phyloP scores from a whole-genome alignment of 2,113 vertebrate genomes.

The Leuciscus idus region DNA sequence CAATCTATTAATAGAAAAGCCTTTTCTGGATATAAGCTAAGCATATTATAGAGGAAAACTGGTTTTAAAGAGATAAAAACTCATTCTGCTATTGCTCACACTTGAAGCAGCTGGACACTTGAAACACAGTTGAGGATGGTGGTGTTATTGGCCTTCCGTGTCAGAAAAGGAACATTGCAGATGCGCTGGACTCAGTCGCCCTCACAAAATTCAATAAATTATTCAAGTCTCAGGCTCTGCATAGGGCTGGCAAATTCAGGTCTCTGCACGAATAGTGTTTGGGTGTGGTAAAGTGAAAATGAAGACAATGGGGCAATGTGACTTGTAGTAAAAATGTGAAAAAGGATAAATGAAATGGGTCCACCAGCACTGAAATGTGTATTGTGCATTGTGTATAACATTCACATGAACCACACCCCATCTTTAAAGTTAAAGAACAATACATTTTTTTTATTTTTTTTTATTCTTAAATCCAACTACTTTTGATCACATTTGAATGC shows the following conservation, averaged over 20 bases:
- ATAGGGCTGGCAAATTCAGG: not conserved
- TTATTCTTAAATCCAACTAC: not conserved
- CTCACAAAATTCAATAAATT: conserved; percentile 69
- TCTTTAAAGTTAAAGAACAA: not conserved
- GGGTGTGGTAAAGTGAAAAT: not conserved
- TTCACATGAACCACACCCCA: not conserved
- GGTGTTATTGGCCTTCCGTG: not conserved
- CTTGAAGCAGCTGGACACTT: not conserved
- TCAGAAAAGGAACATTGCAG: conserved; percentile 1
- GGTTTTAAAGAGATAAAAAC: not conserved
- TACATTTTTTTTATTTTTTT: no score
- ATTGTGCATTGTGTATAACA: not conserved
- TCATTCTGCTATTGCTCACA: not conserved
- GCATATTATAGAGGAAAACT: no score
- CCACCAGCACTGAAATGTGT: not conserved
- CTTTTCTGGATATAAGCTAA: not conserved
- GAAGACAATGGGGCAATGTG: not conserved
- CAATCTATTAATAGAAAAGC: not conserved
- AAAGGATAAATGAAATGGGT: not conserved
- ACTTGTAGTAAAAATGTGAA: not conserved
- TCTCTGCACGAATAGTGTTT: not conserved
- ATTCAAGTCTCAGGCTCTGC: conserved; percentile 63
- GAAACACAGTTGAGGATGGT: not conserved
- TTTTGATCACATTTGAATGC: not conserved
- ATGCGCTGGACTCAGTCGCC: conserved; percentile 63